Conservation (phyloP, 2,888 invertebrate species). For the Tetropium fuscum region DNA sequence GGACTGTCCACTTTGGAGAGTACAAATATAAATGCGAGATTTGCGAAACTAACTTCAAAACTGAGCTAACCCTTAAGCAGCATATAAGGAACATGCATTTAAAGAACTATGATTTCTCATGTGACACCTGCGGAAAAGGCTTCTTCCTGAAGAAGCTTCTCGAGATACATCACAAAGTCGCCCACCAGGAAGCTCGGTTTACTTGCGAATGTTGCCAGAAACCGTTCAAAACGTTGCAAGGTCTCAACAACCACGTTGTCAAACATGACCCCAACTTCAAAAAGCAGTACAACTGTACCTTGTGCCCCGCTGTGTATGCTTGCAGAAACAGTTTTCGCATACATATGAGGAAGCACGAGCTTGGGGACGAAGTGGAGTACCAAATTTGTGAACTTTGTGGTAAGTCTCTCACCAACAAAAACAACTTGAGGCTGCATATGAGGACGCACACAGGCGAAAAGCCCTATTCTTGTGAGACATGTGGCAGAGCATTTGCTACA, state of each 20-base stretch:
- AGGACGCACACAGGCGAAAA: conserved; percentile 54
- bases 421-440: conserved; percentile 47
- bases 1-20: conserved; percentile 38
- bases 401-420: conserved; percentile 39
- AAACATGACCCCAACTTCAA: conserved; percentile 46
- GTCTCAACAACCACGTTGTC: conserved; percentile 40
- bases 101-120: conserved; percentile 63
- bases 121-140: conserved; percentile 49
- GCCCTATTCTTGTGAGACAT: conserved; percentile 51
- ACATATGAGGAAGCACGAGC: conserved; percentile 48
- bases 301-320: conserved; percentile 43
- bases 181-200: conserved; percentile 46
- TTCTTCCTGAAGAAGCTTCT: conserved; percentile 42
- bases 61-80: conserved; percentile 37
- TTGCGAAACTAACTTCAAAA: conserved; percentile 43
- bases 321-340: conserved; percentile 33
- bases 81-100: conserved; percentile 58
- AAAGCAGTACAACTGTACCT: conserved; percentile 40
- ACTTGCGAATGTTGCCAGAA: conserved; percentile 48
- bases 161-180: conserved; percentile 43
- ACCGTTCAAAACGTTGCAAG: conserved; percentile 45
- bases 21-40: conserved; percentile 38
- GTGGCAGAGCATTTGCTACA: conserved; percentile 52
- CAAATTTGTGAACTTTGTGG: conserved; percentile 52
- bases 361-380: conserved; percentile 33